phyloP scores from a whole-genome alignment of 2,797 vertebrate genomes.

The Rhinichthys osculus region DNA sequence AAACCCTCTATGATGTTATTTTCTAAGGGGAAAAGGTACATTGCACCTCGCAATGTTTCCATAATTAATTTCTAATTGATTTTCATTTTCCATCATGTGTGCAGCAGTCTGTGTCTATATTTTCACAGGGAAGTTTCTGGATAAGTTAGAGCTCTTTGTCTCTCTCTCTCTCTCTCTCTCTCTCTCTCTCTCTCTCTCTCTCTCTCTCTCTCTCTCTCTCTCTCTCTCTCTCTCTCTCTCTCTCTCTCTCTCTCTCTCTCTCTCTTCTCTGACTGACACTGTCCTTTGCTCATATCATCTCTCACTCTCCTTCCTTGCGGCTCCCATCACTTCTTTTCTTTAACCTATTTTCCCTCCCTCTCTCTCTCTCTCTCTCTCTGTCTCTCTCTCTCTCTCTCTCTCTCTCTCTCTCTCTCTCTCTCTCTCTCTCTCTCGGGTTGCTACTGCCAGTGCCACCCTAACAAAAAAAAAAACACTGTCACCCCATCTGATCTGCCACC shows the following conservation, averaged over 20 bases:
- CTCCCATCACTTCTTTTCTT: not conserved
- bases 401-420: not conserved
- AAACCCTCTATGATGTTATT: slow-evolving; percentile 2
- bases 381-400: slow-evolving; percentile 4
- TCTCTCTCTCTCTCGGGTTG: too few relatives aligned
- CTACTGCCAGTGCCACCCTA: not conserved
- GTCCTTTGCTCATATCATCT: slow-evolving; percentile 22
- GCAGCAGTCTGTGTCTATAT: slow-evolving; percentile 36
- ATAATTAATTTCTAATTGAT: slow-evolving; percentile 54
- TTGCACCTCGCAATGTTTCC: slow-evolving; percentile 18
- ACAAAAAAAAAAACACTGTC: not conserved
- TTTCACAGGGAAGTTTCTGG: slow-evolving; percentile 8
- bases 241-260: not conserved
- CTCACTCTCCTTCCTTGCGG: slow-evolving; percentile 6
- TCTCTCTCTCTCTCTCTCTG: not conserved
- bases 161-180: not conserved
- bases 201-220: not conserved
- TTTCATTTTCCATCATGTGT: slow-evolving; percentile 42
- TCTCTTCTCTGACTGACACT: slow-evolving; percentile 25
- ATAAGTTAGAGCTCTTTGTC: not conserved
- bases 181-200: slow-evolving; percentile 2
- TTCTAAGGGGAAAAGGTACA: slow-evolving; percentile 8
- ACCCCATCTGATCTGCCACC: too few relatives aligned
- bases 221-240: not conserved
- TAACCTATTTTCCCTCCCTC: not conserved